phyloP scores from a whole-genome alignment of 2,113 vertebrate genomes.

The Nettapus auritus region DNA sequence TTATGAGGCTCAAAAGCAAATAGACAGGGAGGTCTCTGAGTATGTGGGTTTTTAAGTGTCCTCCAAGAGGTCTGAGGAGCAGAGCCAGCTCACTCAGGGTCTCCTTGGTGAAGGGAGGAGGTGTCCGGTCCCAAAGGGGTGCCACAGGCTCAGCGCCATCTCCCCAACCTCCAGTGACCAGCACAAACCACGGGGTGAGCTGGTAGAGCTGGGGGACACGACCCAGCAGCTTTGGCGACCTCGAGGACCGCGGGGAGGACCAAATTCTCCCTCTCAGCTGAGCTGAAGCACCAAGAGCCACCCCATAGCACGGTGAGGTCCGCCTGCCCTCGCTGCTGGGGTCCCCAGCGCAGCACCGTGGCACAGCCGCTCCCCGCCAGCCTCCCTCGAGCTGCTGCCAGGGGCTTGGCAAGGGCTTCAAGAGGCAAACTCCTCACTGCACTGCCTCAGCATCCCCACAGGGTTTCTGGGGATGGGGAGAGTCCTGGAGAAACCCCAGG shows the following conservation, averaged over 20 bases:
- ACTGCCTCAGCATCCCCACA: too few relatives aligned
- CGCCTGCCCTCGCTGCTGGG: rapidly evolving
- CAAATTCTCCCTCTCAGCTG: not conserved
- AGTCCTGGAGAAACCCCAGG: too few relatives aligned
- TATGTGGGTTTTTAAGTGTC: not conserved
- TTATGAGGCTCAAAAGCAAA: not conserved
- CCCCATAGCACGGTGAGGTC: not conserved
- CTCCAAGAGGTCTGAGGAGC: not conserved
- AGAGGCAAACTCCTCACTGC: too few relatives aligned
- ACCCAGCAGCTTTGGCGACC: not conserved
- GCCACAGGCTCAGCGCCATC: not conserved
- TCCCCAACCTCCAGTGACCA: not conserved
- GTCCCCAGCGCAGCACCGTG: too few relatives aligned
- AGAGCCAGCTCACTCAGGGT: not conserved
- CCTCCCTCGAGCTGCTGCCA: too few relatives aligned
- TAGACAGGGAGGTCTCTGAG: not conserved
- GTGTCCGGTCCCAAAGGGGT: not conserved
- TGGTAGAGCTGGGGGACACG: not conserved
- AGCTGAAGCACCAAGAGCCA: not conserved
- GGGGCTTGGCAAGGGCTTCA: too few relatives aligned
- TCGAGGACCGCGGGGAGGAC: too few relatives aligned
- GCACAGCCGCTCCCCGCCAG: not conserved
- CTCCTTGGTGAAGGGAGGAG: not conserved
- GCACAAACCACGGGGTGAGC: rapidly evolving
- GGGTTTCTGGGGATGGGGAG: too few relatives aligned